Base-by-base conservation (phyloP, 2,888 invertebrate genomes). In the Ephialtes manifestator region DNA sequence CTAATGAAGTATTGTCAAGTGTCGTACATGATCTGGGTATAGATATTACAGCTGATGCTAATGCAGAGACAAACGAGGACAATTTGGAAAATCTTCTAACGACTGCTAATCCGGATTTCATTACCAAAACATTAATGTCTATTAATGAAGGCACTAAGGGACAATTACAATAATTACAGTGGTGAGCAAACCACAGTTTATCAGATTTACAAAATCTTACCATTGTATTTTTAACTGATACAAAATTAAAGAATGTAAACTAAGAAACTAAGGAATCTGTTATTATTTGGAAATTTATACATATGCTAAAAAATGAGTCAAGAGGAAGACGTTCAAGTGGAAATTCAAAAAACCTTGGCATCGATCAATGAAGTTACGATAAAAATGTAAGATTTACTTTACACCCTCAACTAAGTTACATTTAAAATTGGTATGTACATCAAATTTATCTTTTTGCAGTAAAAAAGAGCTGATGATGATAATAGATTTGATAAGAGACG, bases 401-500 rank as follows among this genome's bases (percentile, higher is more conserved):
- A 13, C 13, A 43, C 2, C 15, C 1, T 10, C 39, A 43, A 11
- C 10, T 39, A 2, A 13, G 7, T 67, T 67, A 5, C 39, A n/a
- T 70, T 4, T 39, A 65, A 65, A 51, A 51, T 51, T n/a, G 35
- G 1, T 8, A 46, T 10, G 24, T 15, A 20, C 3, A 3, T 51
- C 18, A 4, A 2, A 43, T 35, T 24, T 20, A 39, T 46, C 65
- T 28, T 68, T 79, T 87, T 85, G 2, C 65, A 92, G 92, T 84
- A 89, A 88, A n/a, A 81, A 72, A 39, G 91, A 92, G 76, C 63
- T 92, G 20, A 60, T 71, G 0, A 28, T 70, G 24, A 91, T 92
- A 53, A 88, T 89, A 10, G 84, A 87, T 18, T 74, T 91, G n/a
- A 70, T 88, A 7, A 72, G 84, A 20, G 65, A 85, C 4, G 72